Evolutionary conservation across 1,140 invertebrate genomes (phyloP), one percentile per base, ranked within the genome.

Genomic region (Heliconius nattereri): DNA sequence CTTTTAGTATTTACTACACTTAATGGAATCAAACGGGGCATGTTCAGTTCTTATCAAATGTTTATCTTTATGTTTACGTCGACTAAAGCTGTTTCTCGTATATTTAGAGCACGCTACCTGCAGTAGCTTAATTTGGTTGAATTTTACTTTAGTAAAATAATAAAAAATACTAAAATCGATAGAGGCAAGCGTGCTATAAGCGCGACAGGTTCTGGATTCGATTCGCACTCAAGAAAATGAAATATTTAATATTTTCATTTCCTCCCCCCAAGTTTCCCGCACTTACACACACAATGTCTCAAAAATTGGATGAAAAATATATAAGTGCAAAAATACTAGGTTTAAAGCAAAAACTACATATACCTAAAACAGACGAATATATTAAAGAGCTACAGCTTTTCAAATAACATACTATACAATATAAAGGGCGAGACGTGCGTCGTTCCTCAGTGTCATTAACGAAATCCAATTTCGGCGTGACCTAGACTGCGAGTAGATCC

Each of bases 61-160:
- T 29, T 66, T 66, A 66, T 66, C 60, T 66, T 66, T 66, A 29
- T 66, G 60, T 66, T 26, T 66, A 66, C 26, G 26, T 66, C 60
- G 1, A 29, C 26, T 66, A 29, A 66, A 66, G 23, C 23, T 66
- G 3, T 26, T 6, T 26, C 60, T n/a, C 60, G 60, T 66, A 66
- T 16, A 29, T 29, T 66, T 66, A 11, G 54, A 57, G 54, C n/a
- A 29, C 60, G 60, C 60, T 7, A 66, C 54, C 54, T 66, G 13
- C 26, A 26, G 3, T 29, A 16, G 11, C 60, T 16, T 66, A 29
- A 29, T n/a, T 66, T 66, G 40, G 13, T 23, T n/a, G 8, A 60
- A 60, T 11, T 23, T 23, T 19, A n/a, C 52, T 54, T n/a, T 60
- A n/a, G 23, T 26, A 23, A 26, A 60, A 54, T n/a, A 20, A 23